Conservation (phyloP, 2,113 vertebrate species). For the Cinclus mexicanus region DNA sequence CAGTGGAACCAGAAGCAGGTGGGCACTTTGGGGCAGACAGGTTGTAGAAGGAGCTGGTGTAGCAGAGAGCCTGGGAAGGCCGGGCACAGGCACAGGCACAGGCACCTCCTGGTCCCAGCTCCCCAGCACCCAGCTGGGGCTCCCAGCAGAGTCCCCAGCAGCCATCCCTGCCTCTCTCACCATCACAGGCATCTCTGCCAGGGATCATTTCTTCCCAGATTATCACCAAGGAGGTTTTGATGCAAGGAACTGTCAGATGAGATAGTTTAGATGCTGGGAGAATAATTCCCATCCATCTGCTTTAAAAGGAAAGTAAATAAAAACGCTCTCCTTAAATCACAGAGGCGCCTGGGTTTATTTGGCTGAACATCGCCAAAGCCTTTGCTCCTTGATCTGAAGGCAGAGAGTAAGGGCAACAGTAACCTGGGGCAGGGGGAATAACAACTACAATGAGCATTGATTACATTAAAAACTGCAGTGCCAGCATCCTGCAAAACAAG, state of each 20-base stretch:
- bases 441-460: background rate
- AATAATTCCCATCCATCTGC: background rate
- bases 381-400: background rate
- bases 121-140: background rate
- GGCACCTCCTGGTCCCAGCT: background rate
- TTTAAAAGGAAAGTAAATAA: slow-evolving; percentile 10
- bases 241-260: background rate
- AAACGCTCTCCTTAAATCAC: background rate
- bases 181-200: background rate
- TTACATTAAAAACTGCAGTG: background rate
- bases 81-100: background rate
- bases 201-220: background rate
- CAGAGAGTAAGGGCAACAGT: background rate
- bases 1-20: background rate
- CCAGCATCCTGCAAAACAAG: background rate
- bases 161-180: background rate
- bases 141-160: background rate
- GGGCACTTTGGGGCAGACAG: background rate
- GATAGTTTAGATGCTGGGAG: background rate
- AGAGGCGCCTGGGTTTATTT: background rate
- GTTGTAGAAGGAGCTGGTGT: accelerated
- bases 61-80: background rate
- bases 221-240: background rate
- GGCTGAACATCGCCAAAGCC: background rate
- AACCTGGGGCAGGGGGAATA: background rate